phyloP scores from a whole-genome alignment of 2,797 vertebrate genomes.

The Lateolabrax maculatus region DNA sequence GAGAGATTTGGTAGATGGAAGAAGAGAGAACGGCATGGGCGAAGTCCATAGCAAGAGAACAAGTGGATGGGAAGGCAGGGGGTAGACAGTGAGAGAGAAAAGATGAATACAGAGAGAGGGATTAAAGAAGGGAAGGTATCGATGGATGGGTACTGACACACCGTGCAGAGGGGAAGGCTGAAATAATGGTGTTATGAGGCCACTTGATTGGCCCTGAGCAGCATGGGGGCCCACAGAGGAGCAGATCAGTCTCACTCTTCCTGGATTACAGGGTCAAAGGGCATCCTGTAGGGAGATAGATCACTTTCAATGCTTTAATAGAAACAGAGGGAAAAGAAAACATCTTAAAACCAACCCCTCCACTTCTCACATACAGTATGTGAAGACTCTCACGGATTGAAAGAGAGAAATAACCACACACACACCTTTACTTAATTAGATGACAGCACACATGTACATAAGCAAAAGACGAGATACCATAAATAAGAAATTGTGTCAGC shows the following conservation, averaged over 20 bases:
- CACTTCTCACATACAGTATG: slow-evolving; percentile 6
- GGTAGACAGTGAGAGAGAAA: slow-evolving; percentile 40
- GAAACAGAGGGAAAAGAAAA: slow-evolving; percentile 49
- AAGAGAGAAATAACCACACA: background rate
- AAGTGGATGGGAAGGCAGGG: slow-evolving; percentile 24
- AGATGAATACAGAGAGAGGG: slow-evolving; percentile 62
- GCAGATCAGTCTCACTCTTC: slow-evolving; percentile 58
- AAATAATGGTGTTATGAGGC: slow-evolving; percentile 70
- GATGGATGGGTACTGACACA: slow-evolving; percentile 60
- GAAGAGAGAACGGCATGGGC: slow-evolving; percentile 25
- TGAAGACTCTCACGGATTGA: background rate
- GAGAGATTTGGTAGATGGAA: slow-evolving; percentile 35
- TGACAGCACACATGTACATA: background rate
- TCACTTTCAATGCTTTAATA: slow-evolving; percentile 59
- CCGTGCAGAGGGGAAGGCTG: slow-evolving; percentile 51
- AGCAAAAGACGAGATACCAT: background rate
- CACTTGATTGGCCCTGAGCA: slow-evolving; percentile 69
- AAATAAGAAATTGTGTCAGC: too few relatives aligned
- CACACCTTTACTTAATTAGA: background rate
- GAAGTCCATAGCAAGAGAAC: slow-evolving; percentile 29
- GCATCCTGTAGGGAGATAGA: slow-evolving; percentile 45
- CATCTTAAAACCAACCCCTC: background rate
- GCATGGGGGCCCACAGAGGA: slow-evolving; percentile 51
- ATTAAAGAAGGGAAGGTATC: slow-evolving; percentile 62
- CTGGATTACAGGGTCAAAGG: slow-evolving; percentile 69